These are phyloP conservation scores for Salvelinus sp. DNA, from an alignment of 2,113 vertebrate species.

Conservation along the genomic window DNA sequence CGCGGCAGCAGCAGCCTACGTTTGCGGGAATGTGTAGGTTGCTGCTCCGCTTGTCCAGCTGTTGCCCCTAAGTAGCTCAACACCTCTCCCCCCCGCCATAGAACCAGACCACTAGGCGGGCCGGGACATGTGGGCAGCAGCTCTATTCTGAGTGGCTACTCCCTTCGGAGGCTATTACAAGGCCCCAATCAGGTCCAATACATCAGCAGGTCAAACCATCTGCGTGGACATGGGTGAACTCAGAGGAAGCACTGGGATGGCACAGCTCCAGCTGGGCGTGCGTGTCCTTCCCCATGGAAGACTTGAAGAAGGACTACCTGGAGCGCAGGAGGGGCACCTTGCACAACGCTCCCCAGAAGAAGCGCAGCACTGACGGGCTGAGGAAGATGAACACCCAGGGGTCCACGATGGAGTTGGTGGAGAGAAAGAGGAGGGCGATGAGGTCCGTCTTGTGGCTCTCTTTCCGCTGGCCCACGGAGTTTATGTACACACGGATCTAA, in stretches of 20 bases:
- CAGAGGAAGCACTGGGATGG: background rate
- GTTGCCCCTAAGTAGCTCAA: background rate
- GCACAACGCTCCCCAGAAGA: conserved; percentile 76
- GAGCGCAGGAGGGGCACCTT: conserved; percentile 2
- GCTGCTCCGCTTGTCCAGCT: background rate
- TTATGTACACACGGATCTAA: conserved; percentile 86
- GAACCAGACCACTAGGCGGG: background rate
- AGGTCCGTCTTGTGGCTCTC: conserved; percentile 70
- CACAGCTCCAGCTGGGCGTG: conserved; percentile 19
- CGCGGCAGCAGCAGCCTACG: background rate
- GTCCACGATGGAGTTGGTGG: conserved; percentile 88
- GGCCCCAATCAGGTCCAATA: background rate
- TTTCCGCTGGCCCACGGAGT: conserved; percentile 20
- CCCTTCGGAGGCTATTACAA: background rate
- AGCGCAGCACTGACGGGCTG: conserved; percentile 80
- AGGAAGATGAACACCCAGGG: conserved; percentile 93
- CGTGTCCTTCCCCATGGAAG: conserved; percentile 37
- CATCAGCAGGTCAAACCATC: conserved; percentile 26
- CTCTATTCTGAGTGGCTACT: background rate
- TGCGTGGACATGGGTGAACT: conserved; percentile 20
- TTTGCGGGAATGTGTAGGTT: background rate
- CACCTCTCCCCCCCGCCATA: background rate
- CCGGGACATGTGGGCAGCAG: background rate
- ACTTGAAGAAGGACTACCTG: conserved; percentile 43
- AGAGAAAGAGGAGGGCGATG: conserved; percentile 84